Base-by-base conservation (phyloP, 2,888 invertebrate species). In the Zaprionus bogoriensis region DNA sequence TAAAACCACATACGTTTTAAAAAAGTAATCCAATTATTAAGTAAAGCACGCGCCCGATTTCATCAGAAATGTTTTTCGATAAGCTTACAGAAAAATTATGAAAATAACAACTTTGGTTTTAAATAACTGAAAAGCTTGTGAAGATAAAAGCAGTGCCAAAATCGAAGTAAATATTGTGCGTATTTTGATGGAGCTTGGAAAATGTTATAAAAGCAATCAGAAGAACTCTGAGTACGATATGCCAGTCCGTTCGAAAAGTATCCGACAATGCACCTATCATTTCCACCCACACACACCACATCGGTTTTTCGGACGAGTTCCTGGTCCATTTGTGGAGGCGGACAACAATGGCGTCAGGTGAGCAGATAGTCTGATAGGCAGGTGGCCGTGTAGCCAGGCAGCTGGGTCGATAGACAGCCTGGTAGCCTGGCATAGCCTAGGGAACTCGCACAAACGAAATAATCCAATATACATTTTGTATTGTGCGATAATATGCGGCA, bases 381-480 rank as follows among this genome's bases (percentile, higher is more conserved):
- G n/a, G 14, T 25, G 19, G 30, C 27, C 57, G 41, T 58, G 54
- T 45, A 63, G 38, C 36, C 65, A 57, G 52, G n/a, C 45, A n/a
- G n/a, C n/a, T n/a, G n/a, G n/a, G n/a, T n/a, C n/a, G n/a, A n/a
- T n/a, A n/a, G n/a, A n/a, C n/a, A n/a, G n/a, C n/a, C n/a, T n/a
- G n/a, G n/a, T n/a, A n/a, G n/a, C n/a, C n/a, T 25, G 39, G 28
- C 30, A 12, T 30, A 45, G 69, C 58, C 54, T 44, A 46, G 60
- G 57, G 55, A 71, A 30, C 84, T 55, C 44, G 30, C 71, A 67
- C 77, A 83, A 86, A 81, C 80, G 71, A 73, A 84, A 87, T 86
- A 82, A 82, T 82, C 87, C 85, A 82, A 83, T 86, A 76, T 86
- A 77, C 83, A 83, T 87, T 78, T 87, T 82, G 82, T 77, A 84